Evolutionary conservation across 2,888 invertebrate genomes (phyloP).

Genomic region (Tanytarsus gracilentus): DNA sequence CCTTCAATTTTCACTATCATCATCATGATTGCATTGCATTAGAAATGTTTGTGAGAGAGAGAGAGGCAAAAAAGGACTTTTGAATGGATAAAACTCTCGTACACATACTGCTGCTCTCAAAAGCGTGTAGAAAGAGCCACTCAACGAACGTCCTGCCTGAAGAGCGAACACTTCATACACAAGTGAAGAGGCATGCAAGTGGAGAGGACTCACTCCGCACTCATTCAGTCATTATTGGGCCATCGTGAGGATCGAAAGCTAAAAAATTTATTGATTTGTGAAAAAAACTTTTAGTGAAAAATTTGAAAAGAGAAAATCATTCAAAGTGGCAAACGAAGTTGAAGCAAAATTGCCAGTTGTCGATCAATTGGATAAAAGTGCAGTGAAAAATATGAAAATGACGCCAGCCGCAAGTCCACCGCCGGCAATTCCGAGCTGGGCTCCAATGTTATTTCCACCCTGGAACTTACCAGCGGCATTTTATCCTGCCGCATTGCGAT

Average conservation of each 20-base stretch:
- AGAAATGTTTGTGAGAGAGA: not conserved
- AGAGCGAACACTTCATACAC: constrained; percentile 11
- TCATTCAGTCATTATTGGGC: constrained; percentile 9
- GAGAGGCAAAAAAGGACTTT: constrained; percentile 6
- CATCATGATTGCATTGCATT: not conserved
- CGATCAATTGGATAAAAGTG: not conserved
- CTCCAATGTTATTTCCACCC: constrained; percentile 63
- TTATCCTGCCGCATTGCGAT: constrained; percentile 61
- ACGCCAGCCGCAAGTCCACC: constrained; percentile 1
- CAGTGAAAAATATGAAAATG: constrained; percentile 1
- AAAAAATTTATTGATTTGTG: not conserved
- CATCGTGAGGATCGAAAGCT: not conserved
- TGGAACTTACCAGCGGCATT: constrained; percentile 63
- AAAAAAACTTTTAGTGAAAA: constrained; percentile 1
- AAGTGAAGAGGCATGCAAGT: constrained; percentile 1
- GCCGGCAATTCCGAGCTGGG: constrained; percentile 44
- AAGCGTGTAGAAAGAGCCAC: not conserved
- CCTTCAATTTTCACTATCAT: not conserved
- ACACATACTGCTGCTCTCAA: not conserved
- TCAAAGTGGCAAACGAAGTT: constrained; percentile 25
- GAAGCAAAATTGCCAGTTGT: not conserved
- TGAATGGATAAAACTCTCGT: not conserved
- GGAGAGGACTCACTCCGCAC: not conserved
- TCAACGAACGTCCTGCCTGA: constrained; percentile 23
- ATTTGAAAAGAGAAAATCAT: not conserved